Conservation (phyloP, 2,888 invertebrate species). For the Pteria penguin region DNA sequence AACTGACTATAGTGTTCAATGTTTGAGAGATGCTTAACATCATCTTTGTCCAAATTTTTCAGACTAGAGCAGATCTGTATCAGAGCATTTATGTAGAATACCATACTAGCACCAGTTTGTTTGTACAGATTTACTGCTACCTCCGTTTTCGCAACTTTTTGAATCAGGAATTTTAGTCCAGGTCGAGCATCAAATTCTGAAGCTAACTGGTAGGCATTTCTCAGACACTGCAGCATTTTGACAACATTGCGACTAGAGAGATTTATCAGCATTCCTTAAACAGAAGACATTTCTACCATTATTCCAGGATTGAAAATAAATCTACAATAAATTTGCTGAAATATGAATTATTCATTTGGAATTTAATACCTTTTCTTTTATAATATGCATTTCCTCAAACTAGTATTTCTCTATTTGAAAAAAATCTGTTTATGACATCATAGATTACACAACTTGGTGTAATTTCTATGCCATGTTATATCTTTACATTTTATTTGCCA, state of each 20-base stretch:
- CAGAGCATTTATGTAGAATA: conserved; percentile 88
- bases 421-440: too few relatives aligned
- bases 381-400: too few relatives aligned
- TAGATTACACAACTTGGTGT: too few relatives aligned
- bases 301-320: too few relatives aligned
- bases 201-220: conserved; percentile 90
- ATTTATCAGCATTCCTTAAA: conserved; percentile 71
- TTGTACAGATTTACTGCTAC: conserved; percentile 80
- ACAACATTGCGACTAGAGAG: conserved; percentile 72
- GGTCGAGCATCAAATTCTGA: conserved; percentile 94
- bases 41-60: conserved; percentile 49
- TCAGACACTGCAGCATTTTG: conserved; percentile 81
- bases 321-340: too few relatives aligned
- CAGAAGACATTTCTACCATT: neutral
- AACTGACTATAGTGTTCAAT: conserved; percentile 9
- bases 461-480: too few relatives aligned
- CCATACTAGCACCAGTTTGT: conserved; percentile 95
- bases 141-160: conserved; percentile 84
- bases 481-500: too few relatives aligned
- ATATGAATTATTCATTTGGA: too few relatives aligned
- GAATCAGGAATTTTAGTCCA: conserved; percentile 94
- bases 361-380: too few relatives aligned
- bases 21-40: conserved; percentile 48
- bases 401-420: too few relatives aligned
- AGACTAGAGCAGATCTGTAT: conserved; percentile 88